Percentiles rank a stretch among this genome's conserved stretches.
These are phyloP conservation scores for Ochropleura plecta DNA, from an alignment of 2,888 invertebrate genomes.

Conservation along the genomic window DNA sequence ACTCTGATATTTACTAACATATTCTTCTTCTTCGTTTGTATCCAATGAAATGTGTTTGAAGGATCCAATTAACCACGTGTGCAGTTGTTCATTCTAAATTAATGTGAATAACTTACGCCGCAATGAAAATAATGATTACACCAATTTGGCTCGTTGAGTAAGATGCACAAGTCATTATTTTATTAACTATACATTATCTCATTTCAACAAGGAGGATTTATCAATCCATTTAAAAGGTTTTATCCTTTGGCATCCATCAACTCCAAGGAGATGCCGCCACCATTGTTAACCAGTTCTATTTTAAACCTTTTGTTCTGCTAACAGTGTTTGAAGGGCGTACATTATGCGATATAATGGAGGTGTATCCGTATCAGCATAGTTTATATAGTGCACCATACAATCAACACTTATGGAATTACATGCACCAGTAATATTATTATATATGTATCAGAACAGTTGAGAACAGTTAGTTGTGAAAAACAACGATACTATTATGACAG, in stretches of 20 bases:
- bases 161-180: neutral
- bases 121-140: neutral
- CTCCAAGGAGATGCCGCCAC: neutral
- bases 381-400: neutral
- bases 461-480: no score
- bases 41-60: no score
- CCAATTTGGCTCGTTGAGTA: neutral
- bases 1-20: no score
- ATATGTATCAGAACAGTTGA: no score
- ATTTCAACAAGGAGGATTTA: neutral
- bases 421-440: neutral
- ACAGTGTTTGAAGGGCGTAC: neutral
- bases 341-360: neutral
- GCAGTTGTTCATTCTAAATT: no score
- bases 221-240: neutral
- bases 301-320: conserved; percentile 4
- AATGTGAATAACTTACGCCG: neutral
- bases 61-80: no score
- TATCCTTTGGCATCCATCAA: neutral
- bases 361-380: neutral
- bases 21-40: no score
- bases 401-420: neutral
- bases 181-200: no score
- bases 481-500: neutral
- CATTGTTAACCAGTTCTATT: neutral